These are phyloP conservation scores for Drosophila seclusa DNA, from an alignment of 2,888 invertebrate species.

Conservation along the genomic window DNA sequence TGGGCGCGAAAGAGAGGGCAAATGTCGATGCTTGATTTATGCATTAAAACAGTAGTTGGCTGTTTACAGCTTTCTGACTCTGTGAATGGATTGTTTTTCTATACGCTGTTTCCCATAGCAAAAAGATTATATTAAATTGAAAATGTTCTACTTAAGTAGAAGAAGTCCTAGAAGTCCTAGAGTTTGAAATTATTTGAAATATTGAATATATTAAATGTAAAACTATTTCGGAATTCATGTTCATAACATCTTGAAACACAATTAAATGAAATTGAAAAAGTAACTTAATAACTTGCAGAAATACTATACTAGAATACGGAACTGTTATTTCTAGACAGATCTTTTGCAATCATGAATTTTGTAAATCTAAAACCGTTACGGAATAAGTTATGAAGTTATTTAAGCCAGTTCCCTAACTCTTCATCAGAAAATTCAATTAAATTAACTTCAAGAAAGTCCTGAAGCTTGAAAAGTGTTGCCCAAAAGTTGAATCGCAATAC, in stretches of 20 bases:
- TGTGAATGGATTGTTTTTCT: conserved; percentile 26
- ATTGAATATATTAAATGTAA: background rate
- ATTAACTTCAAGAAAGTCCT: too few species aligned
- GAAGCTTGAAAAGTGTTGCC: background rate
- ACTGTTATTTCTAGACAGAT: too few species aligned
- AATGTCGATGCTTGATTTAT: conserved; percentile 37
- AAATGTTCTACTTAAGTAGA: background rate
- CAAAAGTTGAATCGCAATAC: background rate
- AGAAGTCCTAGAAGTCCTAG: too few species aligned
- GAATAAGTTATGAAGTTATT: too few species aligned
- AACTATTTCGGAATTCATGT: background rate
- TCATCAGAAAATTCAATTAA: too few species aligned
- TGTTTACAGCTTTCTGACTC: conserved; percentile 22
- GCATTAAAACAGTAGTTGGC: conserved; percentile 22
- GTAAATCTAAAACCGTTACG: too few species aligned
- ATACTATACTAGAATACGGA: too few species aligned
- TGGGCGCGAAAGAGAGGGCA: background rate
- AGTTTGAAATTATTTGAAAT: background rate
- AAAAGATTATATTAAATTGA: background rate
- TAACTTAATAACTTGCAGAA: too few species aligned
- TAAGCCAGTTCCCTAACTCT: too few species aligned
- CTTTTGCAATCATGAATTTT: too few species aligned
- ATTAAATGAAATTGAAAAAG: background rate
- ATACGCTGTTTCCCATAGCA: background rate
- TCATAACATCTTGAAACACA: background rate